phyloP scores from a whole-genome alignment of 53 echinoderm and acorn worm species.

The Arbacia lixula region DNA sequence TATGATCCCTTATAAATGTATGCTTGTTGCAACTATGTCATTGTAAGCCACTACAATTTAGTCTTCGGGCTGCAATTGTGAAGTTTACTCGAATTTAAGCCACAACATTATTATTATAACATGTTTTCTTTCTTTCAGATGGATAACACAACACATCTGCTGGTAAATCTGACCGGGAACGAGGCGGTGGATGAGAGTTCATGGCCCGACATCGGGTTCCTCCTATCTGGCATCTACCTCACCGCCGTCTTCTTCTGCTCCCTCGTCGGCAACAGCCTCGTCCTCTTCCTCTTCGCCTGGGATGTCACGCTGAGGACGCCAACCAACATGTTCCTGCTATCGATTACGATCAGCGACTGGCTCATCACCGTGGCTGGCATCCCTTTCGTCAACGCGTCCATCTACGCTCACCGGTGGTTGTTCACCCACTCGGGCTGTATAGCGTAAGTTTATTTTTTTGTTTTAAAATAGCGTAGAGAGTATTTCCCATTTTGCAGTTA shows the following conservation, averaged over 20 bases:
- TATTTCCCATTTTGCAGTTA: too few species aligned
- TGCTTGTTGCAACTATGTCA: too few species aligned
- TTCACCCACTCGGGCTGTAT: slow-evolving; percentile 18
- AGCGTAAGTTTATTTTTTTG: slow-evolving; percentile 24
- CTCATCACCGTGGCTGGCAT: slow-evolving; percentile 16
- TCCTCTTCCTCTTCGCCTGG: slow-evolving; percentile 47
- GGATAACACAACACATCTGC: slow-evolving; percentile 1
- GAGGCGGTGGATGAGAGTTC: background rate
- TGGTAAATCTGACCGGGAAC: background rate
- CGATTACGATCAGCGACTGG: slow-evolving; percentile 38
- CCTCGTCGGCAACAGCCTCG: slow-evolving; percentile 34
- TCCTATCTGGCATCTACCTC: slow-evolving; percentile 4
- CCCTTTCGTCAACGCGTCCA: slow-evolving; percentile 32
- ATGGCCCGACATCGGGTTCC: slow-evolving; percentile 11
- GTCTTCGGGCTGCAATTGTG: too few species aligned
- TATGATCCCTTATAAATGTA: too few species aligned
- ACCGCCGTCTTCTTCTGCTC: slow-evolving; percentile 12
- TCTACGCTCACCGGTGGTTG: slow-evolving; percentile 37
- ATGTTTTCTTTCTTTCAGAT: slow-evolving; percentile 22
- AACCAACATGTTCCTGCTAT: slow-evolving; percentile 55
- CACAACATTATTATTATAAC: too few species aligned
- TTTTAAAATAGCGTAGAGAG: too few species aligned
- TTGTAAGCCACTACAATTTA: too few species aligned
- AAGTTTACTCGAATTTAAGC: too few species aligned
- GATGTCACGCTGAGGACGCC: slow-evolving; percentile 25